Evolutionary conservation across 2,113 vertebrate genomes (phyloP).

Genomic region (Hippoglossus stenolepis): DNA sequence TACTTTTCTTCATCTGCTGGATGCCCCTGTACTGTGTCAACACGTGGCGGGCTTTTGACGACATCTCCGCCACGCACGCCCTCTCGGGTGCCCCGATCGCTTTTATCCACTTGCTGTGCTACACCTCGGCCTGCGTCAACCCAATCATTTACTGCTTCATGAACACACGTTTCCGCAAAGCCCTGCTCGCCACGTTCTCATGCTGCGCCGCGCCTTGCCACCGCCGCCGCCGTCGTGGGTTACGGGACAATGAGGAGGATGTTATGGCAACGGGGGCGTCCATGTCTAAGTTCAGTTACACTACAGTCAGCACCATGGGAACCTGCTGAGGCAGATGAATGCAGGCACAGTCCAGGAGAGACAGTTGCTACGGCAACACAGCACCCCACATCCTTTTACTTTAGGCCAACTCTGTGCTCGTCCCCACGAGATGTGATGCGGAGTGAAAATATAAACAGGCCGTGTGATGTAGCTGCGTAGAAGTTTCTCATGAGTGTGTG

Average conservation of each 20-base stretch:
- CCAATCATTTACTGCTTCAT: slow-evolving; percentile 98
- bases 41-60: slow-evolving; percentile 92
- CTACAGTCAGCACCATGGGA: slow-evolving; percentile 92
- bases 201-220: slow-evolving; percentile 79
- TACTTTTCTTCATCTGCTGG: slow-evolving; percentile 95
- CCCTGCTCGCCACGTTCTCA: slow-evolving; percentile 86
- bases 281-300: slow-evolving; percentile 94
- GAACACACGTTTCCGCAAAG: slow-evolving; percentile 95
- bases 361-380: slow-evolving; percentile 48
- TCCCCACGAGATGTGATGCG: slow-evolving; percentile 2
- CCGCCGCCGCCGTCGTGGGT: slow-evolving; percentile 49
- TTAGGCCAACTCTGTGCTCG: slow-evolving; percentile 8
- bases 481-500: slow-evolving; percentile 29
- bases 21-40: slow-evolving; percentile 93
- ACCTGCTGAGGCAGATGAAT: slow-evolving; percentile 79
- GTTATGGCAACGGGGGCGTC: slow-evolving; percentile 84
- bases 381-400: slow-evolving; percentile 29
- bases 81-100: slow-evolving; percentile 93
- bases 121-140: slow-evolving; percentile 92
- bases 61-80: slow-evolving; percentile 78
- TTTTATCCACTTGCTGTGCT: slow-evolving; percentile 93
- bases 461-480: slow-evolving; percentile 39
- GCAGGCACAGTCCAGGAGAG: slow-evolving; percentile 21
- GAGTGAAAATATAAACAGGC: slow-evolving; percentile 7
- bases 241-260: slow-evolving; percentile 83